Evolutionary conservation across 2,888 invertebrate species (phyloP), one percentile per base, ranked within the genome.

Genomic region (Dicranocentrus wangi): DNA sequence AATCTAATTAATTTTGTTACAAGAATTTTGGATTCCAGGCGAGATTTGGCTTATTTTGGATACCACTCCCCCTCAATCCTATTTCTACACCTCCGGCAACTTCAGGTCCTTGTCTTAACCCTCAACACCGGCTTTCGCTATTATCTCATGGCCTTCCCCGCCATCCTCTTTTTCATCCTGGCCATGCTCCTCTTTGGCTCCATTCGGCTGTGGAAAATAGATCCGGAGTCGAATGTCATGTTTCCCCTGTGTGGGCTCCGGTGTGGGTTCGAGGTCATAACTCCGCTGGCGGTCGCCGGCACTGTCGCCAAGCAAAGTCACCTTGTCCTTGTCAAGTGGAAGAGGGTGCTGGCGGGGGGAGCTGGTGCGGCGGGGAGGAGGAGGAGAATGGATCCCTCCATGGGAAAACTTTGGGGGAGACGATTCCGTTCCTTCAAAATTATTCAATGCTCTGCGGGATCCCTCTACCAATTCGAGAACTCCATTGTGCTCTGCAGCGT

Each of bases 231-330:
- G 1, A 70, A 82, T 28, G 1, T 77, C 2, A 76, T 82, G 71
- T 82, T 71, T 68, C 82, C 82, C 0, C 13, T 82, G 63, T 82
- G 82, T 25, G 71, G 66, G 28, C n/a, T 69, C 0, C 65, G 82
- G 23, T 82, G 82, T 39, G 58, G 75, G 2, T 82, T 82, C 66
- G 82, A 82, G 23, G 76, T 66, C 15, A 1, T 61, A 1, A 77
- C 66, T 0, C 76, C 71, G 13, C 28, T 82, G 13, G 32, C 55
- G 1, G 70, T 72, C 55, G 82, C 71, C n/a, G 82, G 82, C 1
- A 71, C 27, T 42, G 68, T 77, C n/a, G 60, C 53, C 55, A 17
- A 27, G 19, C 7, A 8, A 10, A 42, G 53, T 13, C 10, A 13
- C 10, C 0, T 1, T 2, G 27, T 77, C 0, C 43, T 77, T 19